These are phyloP conservation scores for Alaudala cheleensis DNA, from an alignment of 2,113 vertebrate genomes.

Conservation along the genomic window DNA sequence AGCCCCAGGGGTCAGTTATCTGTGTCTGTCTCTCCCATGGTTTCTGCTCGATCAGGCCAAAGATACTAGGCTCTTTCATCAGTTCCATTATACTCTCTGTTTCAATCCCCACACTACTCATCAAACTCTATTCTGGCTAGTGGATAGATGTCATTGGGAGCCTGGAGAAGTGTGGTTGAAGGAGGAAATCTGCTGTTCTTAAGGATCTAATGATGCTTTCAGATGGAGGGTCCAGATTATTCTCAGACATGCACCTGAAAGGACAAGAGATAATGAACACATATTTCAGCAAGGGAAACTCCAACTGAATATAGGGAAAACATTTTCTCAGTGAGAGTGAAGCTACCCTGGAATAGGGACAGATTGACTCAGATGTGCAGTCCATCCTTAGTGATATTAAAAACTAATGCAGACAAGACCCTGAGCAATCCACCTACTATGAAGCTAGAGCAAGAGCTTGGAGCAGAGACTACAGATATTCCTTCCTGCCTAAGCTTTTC, in stretches of 20 bases:
- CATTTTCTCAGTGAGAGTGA: neutral
- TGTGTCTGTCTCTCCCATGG: neutral
- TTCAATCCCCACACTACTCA: neutral
- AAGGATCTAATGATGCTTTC: neutral
- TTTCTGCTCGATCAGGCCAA: neutral
- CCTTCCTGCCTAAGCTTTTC: neutral
- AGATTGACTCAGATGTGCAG: neutral
- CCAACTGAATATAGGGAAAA: neutral
- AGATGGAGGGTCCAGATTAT: neutral
- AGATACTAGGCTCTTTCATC: neutral
- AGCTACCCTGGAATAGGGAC: neutral
- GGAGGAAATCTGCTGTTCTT: neutral
- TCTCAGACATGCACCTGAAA: neutral
- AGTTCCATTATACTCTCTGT: neutral
- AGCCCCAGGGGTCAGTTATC: neutral
- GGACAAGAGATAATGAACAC: neutral
- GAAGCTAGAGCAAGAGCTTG: neutral
- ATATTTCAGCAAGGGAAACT: neutral
- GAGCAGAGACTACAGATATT: neutral
- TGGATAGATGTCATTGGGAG: neutral
- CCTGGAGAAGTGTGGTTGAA: neutral
- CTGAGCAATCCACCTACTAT: neutral
- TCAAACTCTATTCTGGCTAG: neutral
- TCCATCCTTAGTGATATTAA: neutral
- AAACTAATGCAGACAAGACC: neutral